Evolutionary conservation across 1,140 invertebrate genomes (phyloP).

Genomic region (Anoplolepis gracilipes): DNA sequence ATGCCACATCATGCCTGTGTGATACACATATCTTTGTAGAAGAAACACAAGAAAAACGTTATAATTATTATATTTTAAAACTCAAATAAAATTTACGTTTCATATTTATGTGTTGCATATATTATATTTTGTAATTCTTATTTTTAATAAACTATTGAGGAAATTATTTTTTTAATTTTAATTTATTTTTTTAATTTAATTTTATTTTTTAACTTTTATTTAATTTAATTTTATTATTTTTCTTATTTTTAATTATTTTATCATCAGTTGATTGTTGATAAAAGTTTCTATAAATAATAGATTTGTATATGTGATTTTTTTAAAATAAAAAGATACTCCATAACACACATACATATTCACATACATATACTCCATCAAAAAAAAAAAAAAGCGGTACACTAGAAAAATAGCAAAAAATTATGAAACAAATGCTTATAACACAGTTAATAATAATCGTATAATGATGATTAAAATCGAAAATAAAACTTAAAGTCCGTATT

Average conservation of each 20-base stretch:
- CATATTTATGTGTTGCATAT: neutral
- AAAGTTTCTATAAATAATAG: slow-evolving; percentile 13
- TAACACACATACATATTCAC: neutral
- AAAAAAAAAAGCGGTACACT: too few species aligned
- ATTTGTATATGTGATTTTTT: neutral
- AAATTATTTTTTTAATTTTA: too few species aligned
- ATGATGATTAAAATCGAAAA: too few species aligned
- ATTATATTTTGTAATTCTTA: neutral
- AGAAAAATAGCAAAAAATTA: too few species aligned
- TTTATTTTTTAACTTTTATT: too few species aligned
- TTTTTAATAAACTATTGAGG: too few species aligned
- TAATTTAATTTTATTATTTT: too few species aligned
- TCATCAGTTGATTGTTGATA: slow-evolving; percentile 12
- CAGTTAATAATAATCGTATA: too few species aligned
- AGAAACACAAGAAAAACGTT: slow-evolving; percentile 12
- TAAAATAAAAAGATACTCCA: neutral
- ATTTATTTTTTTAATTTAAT: too few species aligned
- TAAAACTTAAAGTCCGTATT: too few species aligned
- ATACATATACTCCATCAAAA: neutral
- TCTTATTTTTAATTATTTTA: neutral
- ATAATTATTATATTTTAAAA: neutral
- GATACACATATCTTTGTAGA: neutral
- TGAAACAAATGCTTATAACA: too few species aligned
- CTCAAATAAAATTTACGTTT: neutral
- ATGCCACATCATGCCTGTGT: neutral